Percentiles rank a stretch among this genome's conserved stretches.
These are phyloP conservation scores for Synanceia verrucosa DNA, from an alignment of 2,797 vertebrate genomes.

Conservation along the genomic window DNA sequence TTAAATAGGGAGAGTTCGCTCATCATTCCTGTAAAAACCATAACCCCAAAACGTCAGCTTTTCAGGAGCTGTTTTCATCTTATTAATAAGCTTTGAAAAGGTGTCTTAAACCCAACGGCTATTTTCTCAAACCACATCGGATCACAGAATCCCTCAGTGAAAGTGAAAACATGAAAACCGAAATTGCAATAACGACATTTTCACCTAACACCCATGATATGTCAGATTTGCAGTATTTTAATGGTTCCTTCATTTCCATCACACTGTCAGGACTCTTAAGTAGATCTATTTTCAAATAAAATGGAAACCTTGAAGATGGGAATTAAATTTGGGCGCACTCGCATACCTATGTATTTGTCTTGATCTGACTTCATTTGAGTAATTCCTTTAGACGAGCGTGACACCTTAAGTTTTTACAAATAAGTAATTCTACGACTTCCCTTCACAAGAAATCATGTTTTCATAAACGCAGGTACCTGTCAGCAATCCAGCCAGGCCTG, in stretches of 20 bases:
- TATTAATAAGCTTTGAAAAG: conserved; percentile 47
- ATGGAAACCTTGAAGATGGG: conserved; percentile 19
- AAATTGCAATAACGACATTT: conserved; percentile 46
- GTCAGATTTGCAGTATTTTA: conserved; percentile 25
- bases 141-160: neutral
- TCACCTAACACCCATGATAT: conserved; percentile 14
- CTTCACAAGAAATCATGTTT: neutral
- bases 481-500: neutral
- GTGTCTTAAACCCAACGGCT: conserved; percentile 23
- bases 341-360: conserved; percentile 14
- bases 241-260: conserved; percentile 18
- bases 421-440: neutral
- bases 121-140: conserved; percentile 19
- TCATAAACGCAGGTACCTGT: neutral
- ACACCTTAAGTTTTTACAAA: neutral
- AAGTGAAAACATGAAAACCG: conserved; percentile 27
- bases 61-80: conserved; percentile 11
- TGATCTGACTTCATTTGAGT: conserved; percentile 35
- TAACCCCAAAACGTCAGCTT: conserved; percentile 41
- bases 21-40: conserved; percentile 1
- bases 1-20: neutral
- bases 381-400: conserved; percentile 17
- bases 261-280: conserved; percentile 13
- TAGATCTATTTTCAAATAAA: conserved; percentile 18
- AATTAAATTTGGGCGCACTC: conserved; percentile 10